Percentiles rank a stretch among this genome's conserved stretches.
phyloP scores from a whole-genome alignment of 2,797 vertebrate species.

The Manis crassicaudata region DNA sequence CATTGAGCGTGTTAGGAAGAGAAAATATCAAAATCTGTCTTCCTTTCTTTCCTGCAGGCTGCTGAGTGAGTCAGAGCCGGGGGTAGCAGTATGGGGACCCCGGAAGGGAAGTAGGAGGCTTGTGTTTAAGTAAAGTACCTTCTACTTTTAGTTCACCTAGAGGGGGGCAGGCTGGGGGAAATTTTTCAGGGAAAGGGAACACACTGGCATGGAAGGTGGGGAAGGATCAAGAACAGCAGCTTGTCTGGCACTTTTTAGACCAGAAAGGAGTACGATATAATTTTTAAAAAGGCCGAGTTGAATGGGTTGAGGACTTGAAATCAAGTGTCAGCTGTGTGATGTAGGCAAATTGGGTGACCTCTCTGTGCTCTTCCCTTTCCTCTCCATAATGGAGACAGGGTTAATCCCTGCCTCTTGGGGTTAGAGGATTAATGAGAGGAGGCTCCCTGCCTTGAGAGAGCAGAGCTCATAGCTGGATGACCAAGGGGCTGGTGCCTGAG shows the following conservation, averaged over 20 bases:
- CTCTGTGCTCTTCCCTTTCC: background rate
- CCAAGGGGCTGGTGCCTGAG: background rate
- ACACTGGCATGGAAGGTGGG: background rate
- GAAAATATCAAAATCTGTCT: slow-evolving; percentile 57
- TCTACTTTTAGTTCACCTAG: background rate
- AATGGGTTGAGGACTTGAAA: background rate
- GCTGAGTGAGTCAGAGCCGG: slow-evolving; percentile 35
- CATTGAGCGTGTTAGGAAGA: background rate
- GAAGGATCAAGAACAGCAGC: background rate
- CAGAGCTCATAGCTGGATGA: background rate
- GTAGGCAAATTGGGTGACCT: fast-evolving
- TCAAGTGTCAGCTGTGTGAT: background rate
- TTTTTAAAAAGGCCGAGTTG: background rate
- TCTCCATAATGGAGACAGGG: fast-evolving
- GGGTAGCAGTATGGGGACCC: background rate
- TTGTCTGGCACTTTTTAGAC: background rate
- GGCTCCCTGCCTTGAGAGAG: background rate
- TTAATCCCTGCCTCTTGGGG: fast-evolving
- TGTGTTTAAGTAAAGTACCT: background rate
- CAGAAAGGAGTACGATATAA: background rate
- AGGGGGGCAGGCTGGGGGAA: background rate
- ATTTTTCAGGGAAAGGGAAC: background rate
- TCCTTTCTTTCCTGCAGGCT: background rate
- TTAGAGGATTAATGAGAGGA: background rate
- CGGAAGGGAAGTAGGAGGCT: background rate